Conservation (phyloP, 2,888 invertebrate species). For the Chironomus tentans region DNA sequence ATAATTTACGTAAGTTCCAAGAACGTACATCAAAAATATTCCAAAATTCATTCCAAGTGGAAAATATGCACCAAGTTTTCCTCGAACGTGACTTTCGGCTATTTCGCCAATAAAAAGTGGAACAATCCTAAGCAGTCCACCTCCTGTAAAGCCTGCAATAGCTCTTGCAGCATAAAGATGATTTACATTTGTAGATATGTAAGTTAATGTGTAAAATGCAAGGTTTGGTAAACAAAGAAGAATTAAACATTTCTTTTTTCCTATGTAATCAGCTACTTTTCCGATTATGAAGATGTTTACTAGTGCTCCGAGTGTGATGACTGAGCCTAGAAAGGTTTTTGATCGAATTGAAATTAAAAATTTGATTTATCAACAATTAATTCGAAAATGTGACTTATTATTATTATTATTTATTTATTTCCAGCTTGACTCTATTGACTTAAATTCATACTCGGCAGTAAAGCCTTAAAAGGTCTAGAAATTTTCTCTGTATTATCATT, state of each 20-base stretch:
- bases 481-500: no score
- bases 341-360: no score
- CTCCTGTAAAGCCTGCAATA: conserved; percentile 34
- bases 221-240: conserved; percentile 36
- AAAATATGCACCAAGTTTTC: conserved; percentile 28
- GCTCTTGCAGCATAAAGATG: conserved; percentile 35
- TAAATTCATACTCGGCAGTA: no score
- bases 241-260: conserved; percentile 36
- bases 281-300: conserved; percentile 36
- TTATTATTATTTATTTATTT: no score
- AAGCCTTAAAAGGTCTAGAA: no score
- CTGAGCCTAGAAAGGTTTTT: conserved; percentile 34
- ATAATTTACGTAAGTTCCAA: conserved; percentile 29
- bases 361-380: no score
- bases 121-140: conserved; percentile 35
- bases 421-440: no score
- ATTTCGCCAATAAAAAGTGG: conserved; percentile 41
- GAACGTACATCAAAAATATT: conserved; percentile 28
- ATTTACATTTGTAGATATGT: not conserved
- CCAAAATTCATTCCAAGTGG: conserved; percentile 28
- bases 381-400: no score
- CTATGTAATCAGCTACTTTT: conserved; percentile 34
- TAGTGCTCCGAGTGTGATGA: conserved; percentile 36
- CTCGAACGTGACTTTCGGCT: conserved; percentile 31
- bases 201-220: conserved; percentile 30